Conservation (phyloP, 1,140 invertebrate genomes). For the Venustaconcha ellipsiformis region DNA sequence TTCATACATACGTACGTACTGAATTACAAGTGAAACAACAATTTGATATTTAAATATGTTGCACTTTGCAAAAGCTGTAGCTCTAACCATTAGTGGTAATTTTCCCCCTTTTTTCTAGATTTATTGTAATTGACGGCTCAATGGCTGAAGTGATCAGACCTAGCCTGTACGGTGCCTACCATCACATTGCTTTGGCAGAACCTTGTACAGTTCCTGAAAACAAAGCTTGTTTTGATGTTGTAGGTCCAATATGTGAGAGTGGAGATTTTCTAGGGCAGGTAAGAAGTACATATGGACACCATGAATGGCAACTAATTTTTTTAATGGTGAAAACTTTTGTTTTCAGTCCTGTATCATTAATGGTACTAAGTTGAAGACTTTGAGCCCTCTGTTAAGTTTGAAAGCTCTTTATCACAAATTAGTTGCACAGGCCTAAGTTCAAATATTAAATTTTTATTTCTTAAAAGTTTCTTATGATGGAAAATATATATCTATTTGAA, state of each 20-base stretch:
- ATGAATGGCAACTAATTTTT: neutral
- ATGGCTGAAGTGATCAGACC: conserved; percentile 70
- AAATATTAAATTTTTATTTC: too few species aligned
- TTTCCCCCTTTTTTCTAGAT: conserved; percentile 28
- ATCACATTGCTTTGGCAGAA: conserved; percentile 62
- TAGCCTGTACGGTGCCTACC: conserved; percentile 67
- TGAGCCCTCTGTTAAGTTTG: too few species aligned
- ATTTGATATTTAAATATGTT: neutral
- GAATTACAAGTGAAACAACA: neutral
- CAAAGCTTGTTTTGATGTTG: conserved; percentile 62
- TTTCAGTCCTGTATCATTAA: too few species aligned
- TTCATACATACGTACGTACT: neutral
- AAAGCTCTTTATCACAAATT: too few species aligned
- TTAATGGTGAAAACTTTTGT: neutral
- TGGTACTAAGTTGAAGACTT: too few species aligned
- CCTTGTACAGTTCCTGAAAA: conserved; percentile 7
- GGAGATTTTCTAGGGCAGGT: conserved; percentile 69
- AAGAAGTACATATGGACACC: neutral
- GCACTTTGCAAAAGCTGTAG: too few species aligned
- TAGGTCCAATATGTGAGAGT: conserved; percentile 71
- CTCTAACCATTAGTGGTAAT: too few species aligned
- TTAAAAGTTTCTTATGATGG: too few species aligned
- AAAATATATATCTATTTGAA: too few species aligned
- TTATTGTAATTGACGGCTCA: conserved; percentile 58
- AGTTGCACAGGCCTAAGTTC: too few species aligned